Evolutionary conservation across 2,113 vertebrate species (phyloP).

Genomic region (Myrmecophaga tridactyla): DNA sequence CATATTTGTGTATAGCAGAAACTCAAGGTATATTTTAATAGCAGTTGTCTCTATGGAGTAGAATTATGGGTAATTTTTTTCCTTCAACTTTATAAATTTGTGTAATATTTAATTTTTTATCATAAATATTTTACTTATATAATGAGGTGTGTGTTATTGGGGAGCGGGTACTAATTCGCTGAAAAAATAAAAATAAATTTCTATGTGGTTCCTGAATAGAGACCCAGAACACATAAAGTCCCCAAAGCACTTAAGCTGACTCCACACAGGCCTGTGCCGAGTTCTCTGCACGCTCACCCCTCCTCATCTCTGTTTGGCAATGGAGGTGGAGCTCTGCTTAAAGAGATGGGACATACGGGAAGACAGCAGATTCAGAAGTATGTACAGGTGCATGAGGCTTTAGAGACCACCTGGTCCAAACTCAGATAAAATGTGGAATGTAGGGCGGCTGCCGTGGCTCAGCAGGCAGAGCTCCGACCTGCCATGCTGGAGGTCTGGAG

Average conservation of each 20-base stretch:
- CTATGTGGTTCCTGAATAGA: slow-evolving; percentile 5
- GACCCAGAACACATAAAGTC: neutral
- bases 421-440: neutral
- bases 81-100: neutral
- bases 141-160: neutral
- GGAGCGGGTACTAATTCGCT: neutral
- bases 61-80: slow-evolving; percentile 22
- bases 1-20: neutral
- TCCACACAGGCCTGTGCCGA: neutral
- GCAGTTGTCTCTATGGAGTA: slow-evolving; percentile 9
- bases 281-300: neutral
- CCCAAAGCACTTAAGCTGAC: neutral
- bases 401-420: slow-evolving; percentile 3
- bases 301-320: neutral
- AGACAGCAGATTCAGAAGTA: neutral
- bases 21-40: slow-evolving; percentile 20
- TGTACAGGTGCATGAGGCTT: neutral
- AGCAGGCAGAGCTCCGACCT: too few species aligned
- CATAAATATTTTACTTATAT: neutral
- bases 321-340: neutral
- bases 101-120: slow-evolving; percentile 5
- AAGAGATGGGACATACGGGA: neutral
- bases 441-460: too few species aligned
- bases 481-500: too few species aligned
- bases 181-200: slow-evolving; percentile 38